These are phyloP conservation scores for Parotocinclus haroldoi DNA, from an alignment of 2,797 vertebrate genomes.

Conservation along the genomic window DNA sequence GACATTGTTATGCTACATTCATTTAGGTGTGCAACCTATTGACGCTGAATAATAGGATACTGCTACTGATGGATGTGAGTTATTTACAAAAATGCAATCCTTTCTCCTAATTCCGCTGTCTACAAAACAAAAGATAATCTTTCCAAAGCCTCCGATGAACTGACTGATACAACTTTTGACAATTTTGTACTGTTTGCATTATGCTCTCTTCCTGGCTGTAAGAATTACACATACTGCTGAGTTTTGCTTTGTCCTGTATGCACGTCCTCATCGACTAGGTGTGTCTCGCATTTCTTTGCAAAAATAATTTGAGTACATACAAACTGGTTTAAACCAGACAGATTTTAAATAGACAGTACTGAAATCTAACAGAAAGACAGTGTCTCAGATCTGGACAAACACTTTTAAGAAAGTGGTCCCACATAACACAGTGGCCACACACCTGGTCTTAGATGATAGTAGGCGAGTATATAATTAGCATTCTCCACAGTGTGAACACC, in stretches of 20 bases:
- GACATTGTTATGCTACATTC: no score
- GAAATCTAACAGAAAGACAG: background rate
- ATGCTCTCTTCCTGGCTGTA: background rate
- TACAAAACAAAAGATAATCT: background rate
- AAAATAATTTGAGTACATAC: conserved; percentile 25
- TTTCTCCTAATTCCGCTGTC: no score
- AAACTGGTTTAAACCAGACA: background rate
- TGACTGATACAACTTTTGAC: no score
- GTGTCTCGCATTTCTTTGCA: conserved; percentile 34
- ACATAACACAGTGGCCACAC: background rate
- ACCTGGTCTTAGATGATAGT: background rate
- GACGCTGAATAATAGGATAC: no score
- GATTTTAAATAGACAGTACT: background rate
- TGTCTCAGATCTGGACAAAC: background rate
- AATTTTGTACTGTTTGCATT: no score
- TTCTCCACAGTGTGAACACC: background rate
- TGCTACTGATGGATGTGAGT: no score
- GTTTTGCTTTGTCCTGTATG: background rate
- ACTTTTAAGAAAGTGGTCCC: background rate
- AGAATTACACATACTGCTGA: conserved; percentile 5
- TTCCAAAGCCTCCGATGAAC: no score
- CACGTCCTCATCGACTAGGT: conserved; percentile 28
- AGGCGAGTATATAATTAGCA: background rate
- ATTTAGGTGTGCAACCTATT: no score
- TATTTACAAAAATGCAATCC: no score